These are phyloP conservation scores for Drosophila kanekoi DNA, from an alignment of 2,888 invertebrate species.

Conservation along the genomic window DNA sequence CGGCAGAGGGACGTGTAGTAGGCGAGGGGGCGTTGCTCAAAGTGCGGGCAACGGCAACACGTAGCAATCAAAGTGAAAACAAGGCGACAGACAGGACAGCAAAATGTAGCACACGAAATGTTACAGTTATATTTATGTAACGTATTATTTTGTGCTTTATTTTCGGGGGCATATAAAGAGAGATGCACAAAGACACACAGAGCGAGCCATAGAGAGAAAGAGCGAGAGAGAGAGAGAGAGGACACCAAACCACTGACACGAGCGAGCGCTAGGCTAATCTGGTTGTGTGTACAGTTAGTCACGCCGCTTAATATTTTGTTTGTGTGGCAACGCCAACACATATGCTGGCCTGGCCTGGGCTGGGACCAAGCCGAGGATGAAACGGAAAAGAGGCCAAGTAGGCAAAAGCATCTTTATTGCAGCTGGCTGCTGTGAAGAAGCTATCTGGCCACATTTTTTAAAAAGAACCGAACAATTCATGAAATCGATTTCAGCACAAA, in stretches of 20 bases:
- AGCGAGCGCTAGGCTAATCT: conserved; percentile 34
- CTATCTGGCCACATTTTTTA: background rate
- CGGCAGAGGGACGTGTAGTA: background rate
- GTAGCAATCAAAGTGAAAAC: conserved; percentile 78
- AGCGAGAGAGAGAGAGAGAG: background rate
- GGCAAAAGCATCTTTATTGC: conserved; percentile 2
- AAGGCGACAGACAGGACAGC: conserved; percentile 55
- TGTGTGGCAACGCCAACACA: conserved; percentile 11
- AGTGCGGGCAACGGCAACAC: conserved; percentile 66
- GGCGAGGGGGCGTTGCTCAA: conserved; percentile 18
- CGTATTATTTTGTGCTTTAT: conserved; percentile 56
- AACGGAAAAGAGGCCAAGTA: background rate
- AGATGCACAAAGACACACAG: conserved; percentile 5
- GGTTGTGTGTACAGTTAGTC: conserved; percentile 47
- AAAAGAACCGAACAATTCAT: too few species aligned
- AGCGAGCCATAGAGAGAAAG: background rate
- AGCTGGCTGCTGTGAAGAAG: background rate
- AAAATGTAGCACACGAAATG: conserved; percentile 50
- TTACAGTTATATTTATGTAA: conserved; percentile 70
- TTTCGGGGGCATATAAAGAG: conserved; percentile 28
- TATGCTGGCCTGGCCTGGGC: conserved; percentile 2
- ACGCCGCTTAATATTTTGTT: conserved; percentile 40
- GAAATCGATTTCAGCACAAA: background rate
- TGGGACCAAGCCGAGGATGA: conserved; percentile 1
- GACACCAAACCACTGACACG: conserved; percentile 8